phyloP scores from a whole-genome alignment of 35 echinoderm and acorn worm species.

The Lytechinus pictus region DNA sequence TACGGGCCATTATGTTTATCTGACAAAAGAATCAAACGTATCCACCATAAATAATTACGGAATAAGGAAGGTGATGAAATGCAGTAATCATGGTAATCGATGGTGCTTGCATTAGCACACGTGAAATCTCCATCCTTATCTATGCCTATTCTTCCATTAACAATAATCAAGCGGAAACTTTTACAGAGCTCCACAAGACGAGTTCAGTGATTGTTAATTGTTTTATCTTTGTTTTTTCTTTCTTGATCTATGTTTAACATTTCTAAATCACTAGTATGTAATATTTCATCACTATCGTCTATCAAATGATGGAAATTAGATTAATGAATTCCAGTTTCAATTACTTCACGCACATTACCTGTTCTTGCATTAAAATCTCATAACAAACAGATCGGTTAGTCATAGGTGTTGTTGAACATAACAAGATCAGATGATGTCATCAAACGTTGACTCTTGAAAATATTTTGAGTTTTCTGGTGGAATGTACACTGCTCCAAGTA shows the following conservation, averaged over 20 bases:
- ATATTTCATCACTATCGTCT: constrained; percentile 1
- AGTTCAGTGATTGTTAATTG: no score
- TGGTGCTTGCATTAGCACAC: no score
- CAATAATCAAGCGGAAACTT: background rate
- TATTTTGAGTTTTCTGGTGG: background rate
- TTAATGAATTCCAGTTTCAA: background rate
- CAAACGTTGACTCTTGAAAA: no score
- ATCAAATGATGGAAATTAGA: background rate
- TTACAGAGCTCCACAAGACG: background rate
- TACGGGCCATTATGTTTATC: no score
- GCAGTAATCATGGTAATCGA: no score
- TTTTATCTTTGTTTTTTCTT: background rate
- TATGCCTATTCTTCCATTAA: no score
- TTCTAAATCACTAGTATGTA: background rate
- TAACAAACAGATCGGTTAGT: background rate
- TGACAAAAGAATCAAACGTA: no score
- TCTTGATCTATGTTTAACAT: background rate
- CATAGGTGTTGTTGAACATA: background rate
- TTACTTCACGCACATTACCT: background rate
- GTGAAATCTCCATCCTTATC: no score
- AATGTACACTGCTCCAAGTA: background rate
- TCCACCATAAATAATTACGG: no score
- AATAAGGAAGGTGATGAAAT: no score
- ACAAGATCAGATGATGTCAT: no score
- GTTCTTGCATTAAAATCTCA: background rate